phyloP scores from a whole-genome alignment of 2,888 invertebrate species.

The Fissipunctia ypsillon region DNA sequence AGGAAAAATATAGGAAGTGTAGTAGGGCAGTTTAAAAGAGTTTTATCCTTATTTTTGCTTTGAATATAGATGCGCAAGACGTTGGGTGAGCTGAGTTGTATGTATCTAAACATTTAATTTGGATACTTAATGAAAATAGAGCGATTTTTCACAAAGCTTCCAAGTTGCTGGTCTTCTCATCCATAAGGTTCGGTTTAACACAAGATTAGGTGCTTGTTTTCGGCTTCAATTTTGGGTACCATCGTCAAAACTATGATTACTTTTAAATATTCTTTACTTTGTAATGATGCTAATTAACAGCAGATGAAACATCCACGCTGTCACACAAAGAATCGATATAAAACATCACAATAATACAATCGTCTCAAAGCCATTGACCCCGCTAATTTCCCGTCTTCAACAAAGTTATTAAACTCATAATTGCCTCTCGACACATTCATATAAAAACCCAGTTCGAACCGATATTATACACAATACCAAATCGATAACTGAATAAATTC shows the following conservation, averaged over 20 bases:
- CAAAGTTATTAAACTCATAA: conserved; percentile 61
- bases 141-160: not conserved
- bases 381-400: conserved; percentile 54
- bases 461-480: conserved; percentile 87
- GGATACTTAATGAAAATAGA: not conserved
- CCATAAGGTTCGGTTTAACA: not conserved
- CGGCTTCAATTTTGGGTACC: not conserved
- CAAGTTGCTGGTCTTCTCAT: not conserved
- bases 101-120: not conserved
- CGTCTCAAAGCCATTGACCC: conserved; percentile 35
- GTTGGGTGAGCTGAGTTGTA: not conserved
- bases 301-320: not conserved
- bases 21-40: conserved; percentile 15
- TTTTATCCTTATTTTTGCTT: conserved; percentile 30
- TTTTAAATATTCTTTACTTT: not conserved
- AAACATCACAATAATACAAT: conserved; percentile 13
- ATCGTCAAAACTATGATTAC: not conserved
- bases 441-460: conserved; percentile 73
- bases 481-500: conserved; percentile 90
- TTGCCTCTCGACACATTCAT: conserved; percentile 49
- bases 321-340: conserved; percentile 19
- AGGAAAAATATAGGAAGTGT: conserved; percentile 50
- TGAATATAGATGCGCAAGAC: not conserved
- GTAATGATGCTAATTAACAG: not conserved
- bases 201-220: no score